These are phyloP conservation scores for Atlantisia rogersi DNA, from an alignment of 2,113 vertebrate species.

Conservation along the genomic window DNA sequence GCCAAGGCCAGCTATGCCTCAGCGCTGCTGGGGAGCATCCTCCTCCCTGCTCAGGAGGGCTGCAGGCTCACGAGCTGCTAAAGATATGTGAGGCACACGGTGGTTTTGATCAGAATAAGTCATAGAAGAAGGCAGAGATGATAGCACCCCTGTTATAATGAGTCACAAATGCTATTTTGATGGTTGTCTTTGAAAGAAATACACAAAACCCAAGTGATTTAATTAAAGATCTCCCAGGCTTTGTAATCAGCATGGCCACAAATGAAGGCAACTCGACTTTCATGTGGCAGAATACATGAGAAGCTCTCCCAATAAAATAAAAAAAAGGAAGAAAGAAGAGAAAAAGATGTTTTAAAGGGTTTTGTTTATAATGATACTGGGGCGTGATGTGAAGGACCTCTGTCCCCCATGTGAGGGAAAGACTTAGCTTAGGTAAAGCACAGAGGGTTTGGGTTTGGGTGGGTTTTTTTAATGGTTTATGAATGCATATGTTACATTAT, in stretches of 20 bases:
- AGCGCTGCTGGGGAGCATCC: neutral
- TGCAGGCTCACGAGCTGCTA: neutral
- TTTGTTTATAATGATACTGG: neutral
- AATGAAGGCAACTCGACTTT: constrained; percentile 56
- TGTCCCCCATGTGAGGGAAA: neutral
- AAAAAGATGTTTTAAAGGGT: neutral
- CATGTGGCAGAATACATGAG: constrained; percentile 54
- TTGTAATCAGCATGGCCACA: constrained; percentile 74
- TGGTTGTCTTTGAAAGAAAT: constrained; percentile 74
- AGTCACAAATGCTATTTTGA: constrained; percentile 76
- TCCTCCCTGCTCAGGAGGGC: neutral
- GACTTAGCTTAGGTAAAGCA: neutral
- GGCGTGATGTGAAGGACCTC: neutral
- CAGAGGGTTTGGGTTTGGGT: neutral
- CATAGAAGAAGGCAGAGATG: neutral
- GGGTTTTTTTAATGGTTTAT: neutral
- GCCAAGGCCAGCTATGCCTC: neutral
- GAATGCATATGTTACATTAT: neutral
- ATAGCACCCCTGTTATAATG: constrained; percentile 43
- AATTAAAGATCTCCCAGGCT: constrained; percentile 74
- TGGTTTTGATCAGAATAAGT: neutral
- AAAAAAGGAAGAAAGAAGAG: neutral
- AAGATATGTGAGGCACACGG: neutral
- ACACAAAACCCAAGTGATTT: constrained; percentile 46
- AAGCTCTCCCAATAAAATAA: constrained; percentile 3